Evolutionary conservation across 2,797 vertebrate genomes (phyloP).

Genomic region (Melanotaenia parkinsoni): DNA sequence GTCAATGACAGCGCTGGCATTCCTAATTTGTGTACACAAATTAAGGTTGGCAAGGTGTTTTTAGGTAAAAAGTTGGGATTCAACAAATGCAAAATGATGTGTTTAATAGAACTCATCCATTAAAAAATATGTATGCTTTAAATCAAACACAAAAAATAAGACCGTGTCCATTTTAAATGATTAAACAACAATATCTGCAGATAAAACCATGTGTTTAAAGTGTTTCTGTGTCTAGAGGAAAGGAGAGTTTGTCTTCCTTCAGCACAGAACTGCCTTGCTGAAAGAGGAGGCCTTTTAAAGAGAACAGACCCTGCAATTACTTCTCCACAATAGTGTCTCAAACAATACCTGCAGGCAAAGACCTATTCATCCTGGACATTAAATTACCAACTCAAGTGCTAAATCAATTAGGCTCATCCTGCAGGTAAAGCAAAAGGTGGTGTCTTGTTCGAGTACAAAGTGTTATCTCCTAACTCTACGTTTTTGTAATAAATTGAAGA

Average conservation of each 20-base stretch:
- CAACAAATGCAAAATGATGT: constrained; percentile 15
- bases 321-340: constrained; percentile 63
- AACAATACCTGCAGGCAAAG: constrained; percentile 68
- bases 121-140: not conserved
- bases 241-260: constrained; percentile 17
- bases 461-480: constrained; percentile 7
- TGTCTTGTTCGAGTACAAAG: constrained; percentile 5
- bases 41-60: constrained; percentile 38
- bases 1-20: constrained; percentile 70
- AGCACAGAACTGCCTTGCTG: constrained; percentile 20
- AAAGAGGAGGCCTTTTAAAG: constrained; percentile 42
- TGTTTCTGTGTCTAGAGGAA: constrained; percentile 2
- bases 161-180: not conserved
- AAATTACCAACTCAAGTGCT: constrained; percentile 67
- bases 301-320: constrained; percentile 63
- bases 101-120: constrained; percentile 3
- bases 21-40: constrained; percentile 71
- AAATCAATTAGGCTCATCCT: constrained; percentile 68
- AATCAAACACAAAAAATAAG: not conserved
- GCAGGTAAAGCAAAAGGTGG: constrained; percentile 31
- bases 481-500: constrained; percentile 18
- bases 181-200: not conserved
- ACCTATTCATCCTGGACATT: constrained; percentile 63
- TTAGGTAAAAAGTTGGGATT: constrained; percentile 14
- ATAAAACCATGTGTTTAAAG: not conserved